Percentiles rank a stretch among this genome's conserved stretches.
phyloP scores from a whole-genome alignment of 2,797 vertebrate species.

The Oophaga sylvatica region DNA sequence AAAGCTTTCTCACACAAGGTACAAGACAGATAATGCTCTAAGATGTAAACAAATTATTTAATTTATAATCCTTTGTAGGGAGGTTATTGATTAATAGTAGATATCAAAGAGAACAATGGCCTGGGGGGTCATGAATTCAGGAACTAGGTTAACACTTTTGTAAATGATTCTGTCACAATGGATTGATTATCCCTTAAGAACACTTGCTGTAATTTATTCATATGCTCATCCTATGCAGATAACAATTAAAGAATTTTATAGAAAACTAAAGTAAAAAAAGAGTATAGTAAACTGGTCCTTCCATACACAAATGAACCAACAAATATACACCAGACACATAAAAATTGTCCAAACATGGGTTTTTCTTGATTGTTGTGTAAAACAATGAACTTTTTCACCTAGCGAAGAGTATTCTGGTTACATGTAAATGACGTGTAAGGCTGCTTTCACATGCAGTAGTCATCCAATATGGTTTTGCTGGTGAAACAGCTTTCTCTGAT shows the following conservation, averaged over 20 bases:
- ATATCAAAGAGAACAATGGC: constrained; percentile 57
- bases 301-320: too few species aligned
- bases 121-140: constrained; percentile 60
- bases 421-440: too few species aligned
- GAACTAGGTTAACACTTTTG: constrained; percentile 62
- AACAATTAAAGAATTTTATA: not conserved
- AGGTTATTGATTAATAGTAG: constrained; percentile 66
- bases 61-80: constrained; percentile 63
- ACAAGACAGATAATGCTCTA: constrained; percentile 53
- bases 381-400: too few species aligned
- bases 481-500: too few species aligned
- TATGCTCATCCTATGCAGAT: constrained; percentile 1
- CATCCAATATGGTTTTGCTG: too few species aligned
- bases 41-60: constrained; percentile 63
- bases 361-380: too few species aligned
- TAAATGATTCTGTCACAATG: not conserved
- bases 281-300: too few species aligned
- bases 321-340: too few species aligned
- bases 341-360: too few species aligned
- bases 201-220: not conserved
- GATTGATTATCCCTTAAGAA: not conserved
- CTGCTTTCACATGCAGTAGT: too few species aligned
- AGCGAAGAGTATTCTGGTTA: too few species aligned
- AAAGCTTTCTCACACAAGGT: constrained; percentile 50
- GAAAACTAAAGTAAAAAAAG: not conserved